Evolutionary conservation across 2,888 invertebrate species (phyloP).

Genomic region (Tryphoninae sp.): DNA sequence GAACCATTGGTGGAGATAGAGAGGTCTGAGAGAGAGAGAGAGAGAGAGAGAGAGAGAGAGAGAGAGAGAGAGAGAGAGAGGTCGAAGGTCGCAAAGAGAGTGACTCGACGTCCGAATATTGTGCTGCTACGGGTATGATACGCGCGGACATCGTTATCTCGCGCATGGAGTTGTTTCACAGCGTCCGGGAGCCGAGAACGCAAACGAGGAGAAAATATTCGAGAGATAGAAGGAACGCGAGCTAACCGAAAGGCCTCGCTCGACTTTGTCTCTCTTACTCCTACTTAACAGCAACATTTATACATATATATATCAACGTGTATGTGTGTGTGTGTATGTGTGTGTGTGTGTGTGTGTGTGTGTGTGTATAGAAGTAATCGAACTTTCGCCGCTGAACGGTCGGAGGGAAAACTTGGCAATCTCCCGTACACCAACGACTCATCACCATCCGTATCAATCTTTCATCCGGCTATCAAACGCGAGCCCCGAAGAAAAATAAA

Average conservation of each 20-base stretch:
- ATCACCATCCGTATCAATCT: conserved; percentile 28
- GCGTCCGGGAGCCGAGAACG: conserved; percentile 3
- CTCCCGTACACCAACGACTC: conserved; percentile 1
- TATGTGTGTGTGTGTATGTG: not conserved
- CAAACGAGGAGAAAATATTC: not conserved
- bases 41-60: too few species aligned
- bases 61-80: too few species aligned
- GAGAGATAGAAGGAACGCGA: not conserved
- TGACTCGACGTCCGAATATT: conserved; percentile 44
- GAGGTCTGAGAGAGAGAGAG: conserved; percentile 26
- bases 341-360: not conserved
- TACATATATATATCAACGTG: not conserved
- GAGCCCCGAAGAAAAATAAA: not conserved
- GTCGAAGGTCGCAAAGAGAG: conserved; percentile 52
- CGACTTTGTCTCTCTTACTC: not conserved
- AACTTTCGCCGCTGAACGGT: not conserved
- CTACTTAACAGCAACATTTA: not conserved
- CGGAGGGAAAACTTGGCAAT: conserved; percentile 7
- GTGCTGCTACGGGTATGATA: conserved; percentile 3
- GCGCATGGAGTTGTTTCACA: conserved; percentile 38
- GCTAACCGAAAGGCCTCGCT: not conserved
- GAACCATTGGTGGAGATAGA: conserved; percentile 34
- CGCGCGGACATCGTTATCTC: conserved; percentile 45
- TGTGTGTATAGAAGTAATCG: not conserved
- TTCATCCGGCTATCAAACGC: conserved; percentile 14